Evolutionary conservation across 37 sponge, comb jelly and placozoan genomes (phyloP).

Genomic region (Chondrilla cf. caribensis): DNA sequence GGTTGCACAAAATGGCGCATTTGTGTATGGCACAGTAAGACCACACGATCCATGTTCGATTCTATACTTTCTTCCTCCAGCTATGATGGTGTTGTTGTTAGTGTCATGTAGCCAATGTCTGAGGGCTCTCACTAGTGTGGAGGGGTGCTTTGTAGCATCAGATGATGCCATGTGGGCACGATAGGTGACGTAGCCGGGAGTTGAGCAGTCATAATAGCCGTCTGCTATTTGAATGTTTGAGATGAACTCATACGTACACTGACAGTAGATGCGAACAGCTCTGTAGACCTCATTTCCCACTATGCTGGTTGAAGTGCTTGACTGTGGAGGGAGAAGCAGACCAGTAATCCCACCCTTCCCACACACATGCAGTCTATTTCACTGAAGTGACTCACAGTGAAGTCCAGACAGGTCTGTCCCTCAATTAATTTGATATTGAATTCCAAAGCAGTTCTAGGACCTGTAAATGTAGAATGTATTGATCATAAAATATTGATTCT

Average conservation of each 20-base stretch:
- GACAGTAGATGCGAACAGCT: neutral
- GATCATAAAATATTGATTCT: too few relatives aligned
- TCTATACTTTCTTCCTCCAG: neutral
- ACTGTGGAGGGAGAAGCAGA: neutral
- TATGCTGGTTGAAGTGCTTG: too few relatives aligned
- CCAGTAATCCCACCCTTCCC: too few relatives aligned
- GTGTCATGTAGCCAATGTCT: neutral
- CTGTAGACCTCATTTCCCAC: slow-evolving; percentile 6
- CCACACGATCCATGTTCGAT: neutral
- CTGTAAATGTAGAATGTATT: neutral
- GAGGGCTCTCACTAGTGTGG: neutral
- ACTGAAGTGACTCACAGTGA: neutral
- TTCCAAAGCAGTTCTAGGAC: neutral
- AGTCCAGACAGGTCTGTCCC: neutral
- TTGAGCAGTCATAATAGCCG: neutral
- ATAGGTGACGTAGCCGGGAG: slow-evolving; percentile 4
- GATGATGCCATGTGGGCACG: neutral
- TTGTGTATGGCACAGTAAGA: neutral
- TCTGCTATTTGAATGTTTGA: neutral
- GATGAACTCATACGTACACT: neutral
- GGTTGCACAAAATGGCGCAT: neutral
- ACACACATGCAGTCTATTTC: too few relatives aligned
- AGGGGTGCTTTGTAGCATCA: neutral
- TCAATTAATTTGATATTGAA: neutral
- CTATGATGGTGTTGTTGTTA: neutral